These are phyloP conservation scores for Paradoxurus hermaphroditus DNA, from an alignment of 2,113 vertebrate genomes.

Conservation along the genomic window DNA sequence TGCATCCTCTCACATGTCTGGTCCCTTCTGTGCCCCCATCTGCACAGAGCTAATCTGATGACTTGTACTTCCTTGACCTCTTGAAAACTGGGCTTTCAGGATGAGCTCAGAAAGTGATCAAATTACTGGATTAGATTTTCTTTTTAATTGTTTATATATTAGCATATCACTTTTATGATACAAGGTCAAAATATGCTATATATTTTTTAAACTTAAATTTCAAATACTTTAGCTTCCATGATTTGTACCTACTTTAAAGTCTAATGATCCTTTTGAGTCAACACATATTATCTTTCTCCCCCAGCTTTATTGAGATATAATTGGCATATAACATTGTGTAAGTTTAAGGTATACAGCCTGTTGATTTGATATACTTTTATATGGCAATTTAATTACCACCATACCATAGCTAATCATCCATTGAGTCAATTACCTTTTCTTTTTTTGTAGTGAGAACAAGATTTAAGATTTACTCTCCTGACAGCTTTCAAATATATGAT, in stretches of 20 bases:
- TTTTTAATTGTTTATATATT: not conserved
- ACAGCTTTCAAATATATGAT: not conserved
- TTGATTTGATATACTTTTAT: not conserved
- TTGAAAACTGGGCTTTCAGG: not conserved
- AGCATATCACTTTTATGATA: not conserved
- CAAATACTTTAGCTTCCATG: not conserved
- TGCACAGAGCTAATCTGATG: not conserved
- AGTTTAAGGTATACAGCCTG: not conserved
- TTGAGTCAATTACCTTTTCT: not conserved
- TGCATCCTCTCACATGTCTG: conserved; percentile 2
- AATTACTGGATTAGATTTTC: not conserved
- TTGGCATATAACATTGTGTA: not conserved
- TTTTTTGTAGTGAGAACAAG: not conserved
- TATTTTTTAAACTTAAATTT: not conserved
- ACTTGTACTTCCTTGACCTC: not conserved
- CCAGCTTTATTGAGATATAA: not conserved
- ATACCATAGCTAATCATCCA: not conserved
- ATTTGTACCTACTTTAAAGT: not conserved
- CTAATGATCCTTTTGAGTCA: not conserved
- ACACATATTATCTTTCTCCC: not conserved
- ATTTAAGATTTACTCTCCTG: not conserved
- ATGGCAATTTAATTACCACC: not conserved
- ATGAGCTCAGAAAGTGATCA: not conserved
- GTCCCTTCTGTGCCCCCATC: conserved; percentile 53
- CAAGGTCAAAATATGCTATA: not conserved